phyloP scores from a whole-genome alignment of 2,113 vertebrate genomes.

The Lasiurus cinereus region DNA sequence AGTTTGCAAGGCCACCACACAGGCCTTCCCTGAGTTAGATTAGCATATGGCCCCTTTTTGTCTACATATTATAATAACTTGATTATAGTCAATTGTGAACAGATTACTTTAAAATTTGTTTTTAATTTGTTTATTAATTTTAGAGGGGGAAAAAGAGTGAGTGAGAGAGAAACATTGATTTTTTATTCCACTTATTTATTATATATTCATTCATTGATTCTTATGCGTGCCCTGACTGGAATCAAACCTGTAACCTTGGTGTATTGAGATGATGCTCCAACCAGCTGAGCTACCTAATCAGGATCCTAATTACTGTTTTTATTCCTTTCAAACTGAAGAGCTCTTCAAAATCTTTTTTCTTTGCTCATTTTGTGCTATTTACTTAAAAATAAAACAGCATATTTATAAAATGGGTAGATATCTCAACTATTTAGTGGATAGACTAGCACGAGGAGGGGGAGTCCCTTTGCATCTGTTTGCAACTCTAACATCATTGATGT shows the following conservation, averaged over 20 bases:
- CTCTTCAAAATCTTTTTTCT: conserved; percentile 52
- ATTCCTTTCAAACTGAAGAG: not conserved
- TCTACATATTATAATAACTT: not conserved
- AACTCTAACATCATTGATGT: not conserved
- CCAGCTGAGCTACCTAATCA: not conserved
- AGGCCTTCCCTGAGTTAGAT: too few species aligned
- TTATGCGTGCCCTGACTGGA: not conserved
- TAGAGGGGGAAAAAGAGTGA: not conserved
- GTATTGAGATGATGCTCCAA: not conserved
- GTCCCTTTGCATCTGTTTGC: not conserved
- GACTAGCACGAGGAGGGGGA: not conserved
- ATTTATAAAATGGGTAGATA: not conserved
- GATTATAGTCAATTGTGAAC: not conserved
- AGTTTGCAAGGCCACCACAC: too few species aligned
- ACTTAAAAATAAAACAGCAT: conserved; percentile 11
- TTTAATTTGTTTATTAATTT: not conserved
- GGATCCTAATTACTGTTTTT: not conserved
- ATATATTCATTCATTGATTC: not conserved
- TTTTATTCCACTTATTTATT: not conserved
- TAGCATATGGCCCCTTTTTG: too few species aligned
- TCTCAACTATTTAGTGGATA: not conserved
- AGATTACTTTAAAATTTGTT: not conserved
- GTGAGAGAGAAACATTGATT: not conserved
- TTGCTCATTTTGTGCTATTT: not conserved
- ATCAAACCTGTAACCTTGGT: not conserved